phyloP scores from a whole-genome alignment of 2,888 invertebrate genomes.

The Gasteruption jaculator region DNA sequence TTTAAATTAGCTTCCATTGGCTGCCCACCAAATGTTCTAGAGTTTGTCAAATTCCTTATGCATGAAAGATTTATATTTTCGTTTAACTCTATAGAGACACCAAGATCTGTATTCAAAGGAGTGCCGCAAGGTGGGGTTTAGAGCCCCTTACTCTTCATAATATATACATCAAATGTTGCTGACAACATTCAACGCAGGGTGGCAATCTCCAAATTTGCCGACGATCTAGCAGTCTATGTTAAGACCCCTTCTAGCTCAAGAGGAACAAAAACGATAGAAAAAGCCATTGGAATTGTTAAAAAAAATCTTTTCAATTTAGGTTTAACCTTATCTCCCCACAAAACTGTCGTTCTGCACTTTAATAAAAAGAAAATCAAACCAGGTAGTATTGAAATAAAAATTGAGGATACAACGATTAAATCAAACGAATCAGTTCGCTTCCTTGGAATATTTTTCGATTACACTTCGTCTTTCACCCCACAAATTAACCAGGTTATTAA shows the following conservation, averaged over 20 bases:
- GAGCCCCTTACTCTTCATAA: constrained; percentile 7
- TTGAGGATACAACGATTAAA: neutral
- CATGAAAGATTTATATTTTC: neutral
- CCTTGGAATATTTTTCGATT: constrained; percentile 8
- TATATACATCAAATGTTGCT: constrained; percentile 3
- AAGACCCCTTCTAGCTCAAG: neutral
- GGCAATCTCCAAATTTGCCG: constrained; percentile 1
- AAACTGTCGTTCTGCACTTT: constrained; percentile 5
- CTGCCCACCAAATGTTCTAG: neutral
- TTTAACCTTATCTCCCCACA: neutral
- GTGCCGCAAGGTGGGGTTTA: constrained; percentile 13
- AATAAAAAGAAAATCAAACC: constrained; percentile 4
- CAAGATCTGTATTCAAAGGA: constrained; percentile 1
- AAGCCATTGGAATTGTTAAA: neutral
- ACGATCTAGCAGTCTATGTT: constrained; percentile 1
- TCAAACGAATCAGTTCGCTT: neutral
- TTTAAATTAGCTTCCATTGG: constrained; percentile 3
- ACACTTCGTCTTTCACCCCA: neutral
- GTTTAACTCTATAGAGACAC: neutral
- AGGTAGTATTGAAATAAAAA: neutral
- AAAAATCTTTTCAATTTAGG: neutral
- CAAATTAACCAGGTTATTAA: neutral
- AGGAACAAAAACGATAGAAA: neutral
- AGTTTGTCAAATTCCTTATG: constrained; percentile 9
- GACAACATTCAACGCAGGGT: neutral